Conservation (phyloP, 2,888 invertebrate genomes). For the Antheraea yamamai region DNA sequence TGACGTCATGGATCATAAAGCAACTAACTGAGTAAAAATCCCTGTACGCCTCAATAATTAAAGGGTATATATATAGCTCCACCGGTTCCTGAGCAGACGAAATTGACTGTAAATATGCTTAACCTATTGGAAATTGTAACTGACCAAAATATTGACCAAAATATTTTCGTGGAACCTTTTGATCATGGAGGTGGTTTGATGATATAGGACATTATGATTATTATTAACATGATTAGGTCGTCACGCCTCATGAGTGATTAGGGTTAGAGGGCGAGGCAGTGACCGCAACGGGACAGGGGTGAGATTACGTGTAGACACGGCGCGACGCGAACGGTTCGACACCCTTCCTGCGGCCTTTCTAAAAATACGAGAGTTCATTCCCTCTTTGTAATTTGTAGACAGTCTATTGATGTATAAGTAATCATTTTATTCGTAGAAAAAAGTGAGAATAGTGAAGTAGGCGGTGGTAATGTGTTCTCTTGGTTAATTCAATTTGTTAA, state of each 20-base stretch:
- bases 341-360: background rate
- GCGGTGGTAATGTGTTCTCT: background rate
- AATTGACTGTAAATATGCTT: background rate
- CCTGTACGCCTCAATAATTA: too few relatives aligned
- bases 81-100: background rate
- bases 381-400: background rate
- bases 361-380: background rate
- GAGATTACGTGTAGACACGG: background rate
- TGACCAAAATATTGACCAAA: background rate
- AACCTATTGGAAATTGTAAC: background rate
- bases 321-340: background rate
- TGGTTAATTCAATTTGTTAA: background rate
- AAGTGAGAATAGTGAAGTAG: background rate
- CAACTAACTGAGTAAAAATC: too few relatives aligned
- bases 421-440: background rate
- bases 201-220: background rate
- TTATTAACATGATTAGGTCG: background rate
- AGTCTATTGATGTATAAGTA: background rate
- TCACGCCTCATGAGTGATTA: background rate
- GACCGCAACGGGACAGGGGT: conserved; percentile 3
- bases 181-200: background rate
- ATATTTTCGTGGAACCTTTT: conserved; percentile 2
- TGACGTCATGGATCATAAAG: background rate
- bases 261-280: conserved; percentile 5
- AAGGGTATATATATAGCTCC: background rate